Conservation (phyloP, 2,888 invertebrate species). For the Andrena minutula region DNA sequence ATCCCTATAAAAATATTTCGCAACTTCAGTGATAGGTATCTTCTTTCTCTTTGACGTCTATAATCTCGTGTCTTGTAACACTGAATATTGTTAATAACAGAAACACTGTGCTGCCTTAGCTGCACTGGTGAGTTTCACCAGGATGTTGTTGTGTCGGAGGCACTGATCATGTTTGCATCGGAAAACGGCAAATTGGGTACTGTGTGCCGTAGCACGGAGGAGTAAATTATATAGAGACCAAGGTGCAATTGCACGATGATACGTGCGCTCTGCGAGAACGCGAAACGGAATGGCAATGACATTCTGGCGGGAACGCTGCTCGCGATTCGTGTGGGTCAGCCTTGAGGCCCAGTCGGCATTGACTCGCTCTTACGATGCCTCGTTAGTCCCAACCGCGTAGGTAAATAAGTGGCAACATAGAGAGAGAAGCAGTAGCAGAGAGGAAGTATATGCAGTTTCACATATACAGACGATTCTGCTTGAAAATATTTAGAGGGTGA, state of each 20-base stretch:
- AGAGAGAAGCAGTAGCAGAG: too few species aligned
- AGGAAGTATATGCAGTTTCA: not conserved
- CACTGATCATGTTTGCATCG: too few species aligned
- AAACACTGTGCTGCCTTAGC: too few species aligned
- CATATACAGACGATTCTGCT: too few species aligned
- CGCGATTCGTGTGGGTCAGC: slow-evolving; percentile 33
- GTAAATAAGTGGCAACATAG: not conserved
- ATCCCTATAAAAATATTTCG: not conserved
- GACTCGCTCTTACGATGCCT: slow-evolving; percentile 43
- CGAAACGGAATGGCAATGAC: slow-evolving; percentile 16
- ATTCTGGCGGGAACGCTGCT: slow-evolving; percentile 14
- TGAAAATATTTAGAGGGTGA: not conserved
- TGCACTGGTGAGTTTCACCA: too few species aligned
- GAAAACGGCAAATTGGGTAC: too few species aligned
- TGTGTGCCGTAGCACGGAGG: too few species aligned
- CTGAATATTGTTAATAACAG: too few species aligned
- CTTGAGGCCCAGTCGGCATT: slow-evolving; percentile 37
- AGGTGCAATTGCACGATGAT: not conserved
- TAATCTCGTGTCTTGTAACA: too few species aligned
- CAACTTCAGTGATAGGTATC: not conserved
- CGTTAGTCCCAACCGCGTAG: not conserved
- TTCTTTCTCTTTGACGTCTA: too few species aligned
- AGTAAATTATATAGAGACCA: not conserved
- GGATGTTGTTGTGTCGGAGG: too few species aligned
- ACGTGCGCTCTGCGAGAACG: not conserved